phyloP scores from a whole-genome alignment of 2,888 invertebrate genomes.

The Rotaria macrura region DNA sequence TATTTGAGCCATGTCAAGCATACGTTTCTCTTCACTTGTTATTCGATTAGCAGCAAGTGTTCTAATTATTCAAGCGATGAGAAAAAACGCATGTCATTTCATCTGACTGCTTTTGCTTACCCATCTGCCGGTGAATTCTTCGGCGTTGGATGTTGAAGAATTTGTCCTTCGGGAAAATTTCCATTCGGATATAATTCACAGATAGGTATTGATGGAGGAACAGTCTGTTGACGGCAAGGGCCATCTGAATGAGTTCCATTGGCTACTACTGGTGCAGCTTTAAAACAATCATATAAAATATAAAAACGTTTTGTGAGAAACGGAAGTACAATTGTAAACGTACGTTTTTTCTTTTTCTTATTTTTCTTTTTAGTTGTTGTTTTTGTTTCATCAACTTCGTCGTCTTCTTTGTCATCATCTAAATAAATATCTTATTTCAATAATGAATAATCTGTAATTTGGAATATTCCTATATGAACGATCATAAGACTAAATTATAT shows the following conservation, averaged over 20 bases:
- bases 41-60: slow-evolving; percentile 64
- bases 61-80: not conserved
- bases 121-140: slow-evolving; percentile 55
- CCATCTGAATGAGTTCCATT: slow-evolving; percentile 36
- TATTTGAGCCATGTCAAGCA: slow-evolving; percentile 75
- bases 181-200: slow-evolving; percentile 71
- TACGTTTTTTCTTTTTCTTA: slow-evolving; percentile 40
- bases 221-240: slow-evolving; percentile 57
- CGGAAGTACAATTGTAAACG: not conserved
- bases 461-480: no score
- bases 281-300: slow-evolving; percentile 30
- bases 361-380: slow-evolving; percentile 46
- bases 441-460: no score
- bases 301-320: not conserved
- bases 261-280: slow-evolving; percentile 36
- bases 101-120: not conserved
- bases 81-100: no score
- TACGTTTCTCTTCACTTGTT: slow-evolving; percentile 60
- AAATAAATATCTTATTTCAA: not conserved
- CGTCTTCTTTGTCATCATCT: slow-evolving; percentile 29
- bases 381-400: slow-evolving; percentile 46
- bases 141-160: slow-evolving; percentile 67
- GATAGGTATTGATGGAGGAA: slow-evolving; percentile 77
- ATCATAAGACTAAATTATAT: no score
- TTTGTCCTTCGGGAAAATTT: slow-evolving; percentile 75